phyloP scores from a whole-genome alignment of 2,888 invertebrate species.

The Cristatella mucedo region DNA sequence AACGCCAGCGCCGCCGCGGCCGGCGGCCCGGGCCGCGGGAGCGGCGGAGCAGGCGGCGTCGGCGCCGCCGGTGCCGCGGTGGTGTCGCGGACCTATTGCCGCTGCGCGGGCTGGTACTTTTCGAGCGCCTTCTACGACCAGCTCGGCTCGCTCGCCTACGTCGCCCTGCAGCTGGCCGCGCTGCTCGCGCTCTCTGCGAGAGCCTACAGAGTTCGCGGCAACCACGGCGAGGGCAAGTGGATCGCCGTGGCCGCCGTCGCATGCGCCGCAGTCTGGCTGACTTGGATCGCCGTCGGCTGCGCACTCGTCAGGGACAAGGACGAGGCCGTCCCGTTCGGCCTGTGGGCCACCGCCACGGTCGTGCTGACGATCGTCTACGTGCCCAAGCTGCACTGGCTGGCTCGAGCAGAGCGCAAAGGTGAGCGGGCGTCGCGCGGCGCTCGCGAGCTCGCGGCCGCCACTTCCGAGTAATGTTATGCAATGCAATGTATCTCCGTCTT shows the following conservation, averaged over 20 bases:
- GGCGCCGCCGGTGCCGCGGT: too few species aligned
- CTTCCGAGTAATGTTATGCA: too few species aligned
- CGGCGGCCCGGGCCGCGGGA: conserved; percentile 1
- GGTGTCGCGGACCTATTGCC: too few species aligned
- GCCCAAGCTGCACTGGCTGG: conserved; percentile 5
- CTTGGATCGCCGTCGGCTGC: conserved; percentile 1
- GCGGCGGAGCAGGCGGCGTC: too few species aligned
- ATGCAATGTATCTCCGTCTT: too few species aligned
- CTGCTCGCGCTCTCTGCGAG: not conserved
- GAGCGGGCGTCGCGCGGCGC: too few species aligned
- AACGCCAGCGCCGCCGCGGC: not conserved
- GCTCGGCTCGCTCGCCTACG: not conserved
- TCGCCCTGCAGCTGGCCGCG: not conserved
- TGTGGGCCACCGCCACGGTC: conserved; percentile 4
- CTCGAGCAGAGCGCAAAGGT: too few species aligned
- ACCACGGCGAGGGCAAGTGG: conserved; percentile 3
- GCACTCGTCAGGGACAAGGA: not conserved
- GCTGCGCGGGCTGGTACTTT: not conserved
- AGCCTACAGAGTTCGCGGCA: not conserved
- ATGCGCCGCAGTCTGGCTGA: not conserved
- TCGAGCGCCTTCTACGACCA: too few species aligned
- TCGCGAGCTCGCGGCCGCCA: too few species aligned
- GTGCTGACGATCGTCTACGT: conserved; percentile 1
- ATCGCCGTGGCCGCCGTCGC: not conserved
- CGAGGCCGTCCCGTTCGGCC: not conserved